phyloP scores from a whole-genome alignment of 1,140 invertebrate species.

The Sinella curviseta region DNA sequence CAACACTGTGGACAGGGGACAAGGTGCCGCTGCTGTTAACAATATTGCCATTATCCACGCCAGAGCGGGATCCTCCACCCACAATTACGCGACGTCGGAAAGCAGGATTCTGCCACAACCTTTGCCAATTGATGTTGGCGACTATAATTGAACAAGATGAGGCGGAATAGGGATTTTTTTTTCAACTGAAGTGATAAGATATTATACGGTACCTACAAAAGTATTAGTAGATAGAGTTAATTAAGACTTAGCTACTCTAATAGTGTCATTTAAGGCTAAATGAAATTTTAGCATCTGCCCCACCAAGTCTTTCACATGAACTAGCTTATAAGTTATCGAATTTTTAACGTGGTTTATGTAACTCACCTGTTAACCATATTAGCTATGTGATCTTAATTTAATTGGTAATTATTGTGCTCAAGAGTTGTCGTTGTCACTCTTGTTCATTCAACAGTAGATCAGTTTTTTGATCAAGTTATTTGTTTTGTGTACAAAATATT shows the following conservation, averaged over 20 bases:
- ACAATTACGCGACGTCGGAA: neutral
- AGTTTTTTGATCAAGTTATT: neutral
- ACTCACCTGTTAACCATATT: neutral
- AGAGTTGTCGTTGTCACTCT: too few relatives aligned
- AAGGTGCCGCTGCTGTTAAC: slow-evolving; percentile 8
- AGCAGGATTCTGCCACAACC: neutral
- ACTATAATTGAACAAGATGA: neutral
- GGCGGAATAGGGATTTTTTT: neutral
- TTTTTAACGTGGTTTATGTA: neutral
- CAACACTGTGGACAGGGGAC: neutral
- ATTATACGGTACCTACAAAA: too few relatives aligned
- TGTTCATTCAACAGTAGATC: neutral
- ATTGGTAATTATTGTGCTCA: too few relatives aligned
- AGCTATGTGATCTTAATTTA: too few relatives aligned
- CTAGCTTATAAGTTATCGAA: neutral
- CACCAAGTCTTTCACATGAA: neutral
- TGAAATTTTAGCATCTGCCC: neutral
- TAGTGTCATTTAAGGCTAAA: neutral
- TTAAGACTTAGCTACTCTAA: too few relatives aligned
- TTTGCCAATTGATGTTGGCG: neutral
- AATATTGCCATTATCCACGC: slow-evolving; percentile 18
- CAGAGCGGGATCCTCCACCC: neutral
- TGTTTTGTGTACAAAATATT: too few relatives aligned
- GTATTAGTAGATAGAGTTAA: too few relatives aligned
- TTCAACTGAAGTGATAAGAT: neutral